phyloP scores from a whole-genome alignment of 35 echinoderm and acorn worm genomes.

The Anneissia japonica region DNA sequence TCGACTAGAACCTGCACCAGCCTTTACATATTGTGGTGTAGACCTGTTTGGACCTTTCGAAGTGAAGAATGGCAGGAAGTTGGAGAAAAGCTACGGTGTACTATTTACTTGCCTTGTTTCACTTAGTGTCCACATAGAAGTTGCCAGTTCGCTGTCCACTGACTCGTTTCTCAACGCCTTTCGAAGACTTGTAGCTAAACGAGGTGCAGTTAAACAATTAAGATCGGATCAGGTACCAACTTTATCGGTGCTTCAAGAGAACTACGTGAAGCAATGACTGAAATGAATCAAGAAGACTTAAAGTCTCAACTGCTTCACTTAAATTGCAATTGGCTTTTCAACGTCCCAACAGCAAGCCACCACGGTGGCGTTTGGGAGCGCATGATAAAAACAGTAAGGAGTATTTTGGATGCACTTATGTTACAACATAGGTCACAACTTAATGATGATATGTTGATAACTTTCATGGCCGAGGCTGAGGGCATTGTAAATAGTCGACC shows the following conservation, averaged over 20 bases:
- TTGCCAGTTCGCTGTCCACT: conserved; percentile 19
- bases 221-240: conserved; percentile 53
- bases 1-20: conserved; percentile 9
- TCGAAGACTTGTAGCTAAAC: conserved; percentile 38
- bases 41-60: conserved; percentile 48
- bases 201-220: conserved; percentile 55
- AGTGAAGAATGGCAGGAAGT: conserved; percentile 26
- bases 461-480: conserved; percentile 30
- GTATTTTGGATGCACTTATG: conserved; percentile 3
- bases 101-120: conserved; percentile 47
- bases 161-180: conserved; percentile 59
- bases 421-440: neutral
- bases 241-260: conserved; percentile 60
- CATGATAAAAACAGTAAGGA: conserved; percentile 4
- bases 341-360: conserved; percentile 23
- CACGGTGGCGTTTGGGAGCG: conserved; percentile 31
- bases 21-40: conserved; percentile 45
- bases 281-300: conserved; percentile 35
- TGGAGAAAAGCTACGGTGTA: conserved; percentile 50
- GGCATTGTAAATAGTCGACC: no score
- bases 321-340: conserved; percentile 18
- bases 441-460: conserved; percentile 6
- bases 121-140: conserved; percentile 37
- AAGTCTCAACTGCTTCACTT: neutral
- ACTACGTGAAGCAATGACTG: conserved; percentile 30